Conservation (phyloP, 2,113 vertebrate genomes). For the Heliornis fulica region DNA sequence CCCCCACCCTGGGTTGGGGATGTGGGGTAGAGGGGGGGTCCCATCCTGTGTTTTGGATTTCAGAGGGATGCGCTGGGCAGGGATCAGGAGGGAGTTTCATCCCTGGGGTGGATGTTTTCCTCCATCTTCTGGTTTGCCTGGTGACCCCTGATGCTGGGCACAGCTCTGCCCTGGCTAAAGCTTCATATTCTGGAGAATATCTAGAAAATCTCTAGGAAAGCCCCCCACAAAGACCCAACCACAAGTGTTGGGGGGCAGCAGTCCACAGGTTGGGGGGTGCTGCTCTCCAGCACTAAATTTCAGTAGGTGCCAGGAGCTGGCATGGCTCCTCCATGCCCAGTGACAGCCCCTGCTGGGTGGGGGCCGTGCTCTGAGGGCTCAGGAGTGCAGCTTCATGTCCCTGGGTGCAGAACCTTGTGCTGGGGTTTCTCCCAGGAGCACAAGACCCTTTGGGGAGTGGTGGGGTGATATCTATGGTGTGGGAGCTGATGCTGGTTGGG, state of each 20-base stretch:
- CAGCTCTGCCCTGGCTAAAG: not conserved
- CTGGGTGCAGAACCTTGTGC: not conserved
- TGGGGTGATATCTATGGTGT: not conserved
- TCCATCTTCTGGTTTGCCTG: not conserved
- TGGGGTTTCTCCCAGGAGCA: not conserved
- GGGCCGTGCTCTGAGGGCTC: not conserved
- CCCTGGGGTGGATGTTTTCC: not conserved
- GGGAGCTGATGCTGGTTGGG: not conserved
- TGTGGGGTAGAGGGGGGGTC: not conserved
- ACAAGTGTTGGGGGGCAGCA: not conserved
- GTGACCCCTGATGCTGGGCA: not conserved
- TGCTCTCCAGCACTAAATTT: not conserved
- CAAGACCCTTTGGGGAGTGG: not conserved
- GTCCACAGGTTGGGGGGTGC: not conserved
- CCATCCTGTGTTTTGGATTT: not conserved
- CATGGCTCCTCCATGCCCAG: accelerated
- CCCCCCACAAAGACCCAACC: not conserved
- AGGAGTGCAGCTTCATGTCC: not conserved
- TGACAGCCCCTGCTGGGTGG: accelerated
- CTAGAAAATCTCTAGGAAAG: not conserved
- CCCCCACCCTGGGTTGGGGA: accelerated
- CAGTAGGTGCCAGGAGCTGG: not conserved
- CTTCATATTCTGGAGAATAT: not conserved
- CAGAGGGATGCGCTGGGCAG: not conserved
- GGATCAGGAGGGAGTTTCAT: not conserved